Base-by-base conservation (phyloP, 1,140 invertebrate genomes). In the Notospermus geniculatus region DNA sequence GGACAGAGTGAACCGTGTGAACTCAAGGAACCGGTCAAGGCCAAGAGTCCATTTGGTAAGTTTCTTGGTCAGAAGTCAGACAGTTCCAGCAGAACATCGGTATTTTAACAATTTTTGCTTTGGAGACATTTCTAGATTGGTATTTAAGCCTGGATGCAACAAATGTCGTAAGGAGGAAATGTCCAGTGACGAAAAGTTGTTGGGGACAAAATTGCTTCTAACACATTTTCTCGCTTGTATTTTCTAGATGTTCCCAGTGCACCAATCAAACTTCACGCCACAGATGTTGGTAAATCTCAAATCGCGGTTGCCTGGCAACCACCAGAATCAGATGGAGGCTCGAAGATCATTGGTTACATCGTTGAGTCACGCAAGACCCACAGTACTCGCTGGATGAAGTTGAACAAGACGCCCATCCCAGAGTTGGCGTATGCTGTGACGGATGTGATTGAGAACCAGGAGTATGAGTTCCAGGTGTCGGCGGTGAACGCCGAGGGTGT, bases 401-500 rank as follows among this genome's bases (percentile, higher is more conserved):
- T 1, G 89, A 90, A 65, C 83, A 97, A 7, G 91, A 88, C 57
- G 92, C 96, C 83, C 5, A 41, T 46, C 2, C 59, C 19, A 15
- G 53, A 60, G 25, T 23, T 25, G 0, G 91, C 88, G 65, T 94
- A 91, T 77, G 93, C 90, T 0, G 91, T 95, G 0, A 89, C 91
- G 73, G 89, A 91, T 68, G 80, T 98, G 9, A 88, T 86, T 2
- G 93, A 60, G 80, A 91, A 92, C 64, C 91, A 95, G 69, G 89
- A 94, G 73, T 98, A 98, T 78, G 91, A 96, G 76, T 98, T 98
- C 86, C 83, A 95, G 57, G 88, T 98, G 0, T 93, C 89, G 72
- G 94, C 95, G 0, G 86, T 97, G 78, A 98, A 98, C 78, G 91
- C 97, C 4, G 96, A 97, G 77, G 96, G 96, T 17, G 83, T 92